Evolutionary conservation across 64 coral and sea anemone species (phyloP), one percentile per base, ranked within the genome.

Genomic region (Pachyseris speciosa): DNA sequence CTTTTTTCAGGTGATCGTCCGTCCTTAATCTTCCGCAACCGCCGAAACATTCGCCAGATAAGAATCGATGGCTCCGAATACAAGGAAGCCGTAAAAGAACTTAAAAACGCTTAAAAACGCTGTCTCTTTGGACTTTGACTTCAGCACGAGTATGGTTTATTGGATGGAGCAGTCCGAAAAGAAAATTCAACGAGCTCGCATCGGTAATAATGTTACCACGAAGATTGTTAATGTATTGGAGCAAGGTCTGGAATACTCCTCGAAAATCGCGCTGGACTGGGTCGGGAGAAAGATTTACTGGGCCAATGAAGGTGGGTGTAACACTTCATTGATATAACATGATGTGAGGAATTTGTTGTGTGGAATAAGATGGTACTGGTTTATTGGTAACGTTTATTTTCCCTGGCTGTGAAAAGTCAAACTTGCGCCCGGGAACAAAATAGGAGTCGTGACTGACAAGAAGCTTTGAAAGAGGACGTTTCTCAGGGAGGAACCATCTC

Each of bases 241-340:
- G 0, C 25, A 47, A 4, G 89, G 89, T 19, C 30, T 92, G 20
- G 78, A 42, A 7, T 22, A 75, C 37, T 2, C 68, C 60, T 75
- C 64, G n/a, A 69, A 84, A 41, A 49, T 94, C 2, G 92, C 85
- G 31, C 65, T 94, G 80, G 92, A 94, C 48, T 94, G 92, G 92
- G 68, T 89, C 63, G 86, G 85, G 31, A 81, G 81, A 32, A 94
- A 94, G 26, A 75, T 94, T 5, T 94, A 94, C 67, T 94, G 92
- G 92, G 70, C 67, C 30, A 70, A 60, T 55, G n/a, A 53, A 74
- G 89, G 89, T 61, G 43, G 15, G 37, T 33, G 74, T 45, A 34
- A 25, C 9, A 75, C 76, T 24, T 8, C 47, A 9, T 60, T 87
- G 24, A 64, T 58, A 7, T 63, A 66, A 29, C 38, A 36, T 29